These are phyloP conservation scores for Choristoneura rosaceana DNA, from an alignment of 2,888 invertebrate species.

Conservation along the genomic window DNA sequence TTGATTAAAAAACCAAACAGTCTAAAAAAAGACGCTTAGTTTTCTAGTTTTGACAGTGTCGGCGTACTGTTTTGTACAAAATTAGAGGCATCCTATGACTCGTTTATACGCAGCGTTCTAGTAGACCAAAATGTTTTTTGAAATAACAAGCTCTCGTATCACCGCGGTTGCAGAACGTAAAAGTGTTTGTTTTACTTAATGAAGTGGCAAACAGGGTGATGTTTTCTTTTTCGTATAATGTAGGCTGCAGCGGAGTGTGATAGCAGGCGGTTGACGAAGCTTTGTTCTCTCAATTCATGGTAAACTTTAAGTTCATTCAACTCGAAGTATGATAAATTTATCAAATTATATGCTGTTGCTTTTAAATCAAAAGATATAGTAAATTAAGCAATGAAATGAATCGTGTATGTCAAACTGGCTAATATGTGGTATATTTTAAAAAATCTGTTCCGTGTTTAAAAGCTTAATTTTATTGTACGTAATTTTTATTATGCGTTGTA, in stretches of 20 bases:
- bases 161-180: conserved; percentile 8
- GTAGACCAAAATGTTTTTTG: conserved; percentile 14
- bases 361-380: too few relatives aligned
- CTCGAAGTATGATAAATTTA: too few relatives aligned
- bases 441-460: too few relatives aligned
- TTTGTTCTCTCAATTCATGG: conserved; percentile 1
- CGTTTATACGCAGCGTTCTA: background rate
- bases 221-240: conserved; percentile 21
- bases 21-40: too few relatives aligned
- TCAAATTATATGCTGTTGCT: too few relatives aligned
- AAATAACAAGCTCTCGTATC: conserved; percentile 24
- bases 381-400: too few relatives aligned
- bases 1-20: too few relatives aligned
- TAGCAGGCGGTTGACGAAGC: background rate
- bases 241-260: conserved; percentile 16
- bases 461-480: too few relatives aligned
- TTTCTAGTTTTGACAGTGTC: too few relatives aligned
- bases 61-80: background rate
- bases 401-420: too few relatives aligned
- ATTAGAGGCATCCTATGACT: background rate
- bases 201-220: conserved; percentile 29
- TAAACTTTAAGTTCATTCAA: background rate
- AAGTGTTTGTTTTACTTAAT: conserved; percentile 37
- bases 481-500: too few relatives aligned
- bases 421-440: too few relatives aligned